phyloP scores from a whole-genome alignment of 2,797 vertebrate genomes.

The Hapalemur alaotrensis region DNA sequence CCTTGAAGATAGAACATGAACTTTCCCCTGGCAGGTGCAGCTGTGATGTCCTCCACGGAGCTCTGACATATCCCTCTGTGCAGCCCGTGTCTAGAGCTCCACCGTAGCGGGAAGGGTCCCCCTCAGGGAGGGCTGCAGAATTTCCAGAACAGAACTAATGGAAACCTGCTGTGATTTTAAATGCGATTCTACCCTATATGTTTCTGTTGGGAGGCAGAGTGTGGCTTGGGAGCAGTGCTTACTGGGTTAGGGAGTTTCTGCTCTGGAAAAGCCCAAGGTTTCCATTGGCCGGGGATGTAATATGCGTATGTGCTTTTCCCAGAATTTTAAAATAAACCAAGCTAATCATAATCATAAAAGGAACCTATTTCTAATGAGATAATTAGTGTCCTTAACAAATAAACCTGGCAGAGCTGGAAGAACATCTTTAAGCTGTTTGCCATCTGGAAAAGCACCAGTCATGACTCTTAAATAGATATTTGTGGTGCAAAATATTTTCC shows the following conservation, averaged over 20 bases:
- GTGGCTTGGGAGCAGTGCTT: neutral
- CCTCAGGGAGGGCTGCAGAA: neutral
- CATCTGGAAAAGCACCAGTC: slow-evolving; percentile 2
- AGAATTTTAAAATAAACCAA: neutral
- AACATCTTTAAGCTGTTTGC: slow-evolving; percentile 16
- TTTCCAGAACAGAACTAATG: neutral
- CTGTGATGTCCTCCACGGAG: rapidly evolving
- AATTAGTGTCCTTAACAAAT: slow-evolving; percentile 27
- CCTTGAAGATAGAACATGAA: slow-evolving; percentile 15
- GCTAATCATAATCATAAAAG: slow-evolving; percentile 19
- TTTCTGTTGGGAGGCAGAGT: neutral
- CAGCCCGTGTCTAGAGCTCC: neutral
- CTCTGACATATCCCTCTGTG: rapidly evolving
- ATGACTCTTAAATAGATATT: neutral
- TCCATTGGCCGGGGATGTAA: neutral
- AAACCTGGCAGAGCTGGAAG: neutral
- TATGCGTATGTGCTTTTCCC: neutral
- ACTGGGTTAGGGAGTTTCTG: neutral
- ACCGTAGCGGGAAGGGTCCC: rapidly evolving
- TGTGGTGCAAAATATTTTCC: neutral
- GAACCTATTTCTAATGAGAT: slow-evolving; percentile 32
- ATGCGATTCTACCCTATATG: rapidly evolving
- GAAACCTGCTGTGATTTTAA: neutral
- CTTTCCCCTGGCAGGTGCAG: neutral
- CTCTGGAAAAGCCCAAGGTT: neutral